Percentiles rank a stretch among this genome's conserved stretches.
Conservation (phyloP, 2,888 invertebrate species). For the Harpalus rufipes region DNA sequence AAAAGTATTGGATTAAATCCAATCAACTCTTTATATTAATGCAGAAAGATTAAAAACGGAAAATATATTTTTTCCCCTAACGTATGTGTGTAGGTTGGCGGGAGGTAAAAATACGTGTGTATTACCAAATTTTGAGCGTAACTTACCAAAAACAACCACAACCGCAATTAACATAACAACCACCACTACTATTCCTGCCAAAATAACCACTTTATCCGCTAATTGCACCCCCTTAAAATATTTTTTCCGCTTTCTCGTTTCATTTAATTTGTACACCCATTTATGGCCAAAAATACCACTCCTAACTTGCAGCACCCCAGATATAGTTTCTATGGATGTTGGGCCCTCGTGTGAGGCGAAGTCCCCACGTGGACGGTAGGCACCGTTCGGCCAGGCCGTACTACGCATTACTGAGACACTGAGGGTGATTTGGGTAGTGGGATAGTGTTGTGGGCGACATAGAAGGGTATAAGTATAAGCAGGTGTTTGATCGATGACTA, state of each 20-base stretch:
- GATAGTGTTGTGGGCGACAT: conserved; percentile 11
- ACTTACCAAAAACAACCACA: conserved; percentile 57
- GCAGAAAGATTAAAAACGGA: no score
- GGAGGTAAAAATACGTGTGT: no score
- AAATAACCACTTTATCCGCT: background rate
- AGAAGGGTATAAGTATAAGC: background rate
- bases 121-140: no score
- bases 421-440: conserved; percentile 19
- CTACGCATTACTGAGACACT: conserved; percentile 51
- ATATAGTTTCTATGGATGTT: conserved; percentile 31
- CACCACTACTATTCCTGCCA: background rate
- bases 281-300: conserved; percentile 74
- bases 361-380: conserved; percentile 14
- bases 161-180: conserved; percentile 3
- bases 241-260: conserved; percentile 68
- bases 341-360: background rate
- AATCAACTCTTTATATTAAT: no score
- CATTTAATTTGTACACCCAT: conserved; percentile 76
- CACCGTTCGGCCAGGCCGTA: conserved; percentile 51
- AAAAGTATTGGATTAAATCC: no score
- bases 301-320: conserved; percentile 56
- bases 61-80: no score
- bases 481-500: background rate
- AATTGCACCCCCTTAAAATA: background rate
- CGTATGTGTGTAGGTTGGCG: no score